Percentiles rank a stretch among this genome's conserved stretches.
phyloP scores from a whole-genome alignment of 2,113 vertebrate species.

The Pelodiscus sinensis region DNA sequence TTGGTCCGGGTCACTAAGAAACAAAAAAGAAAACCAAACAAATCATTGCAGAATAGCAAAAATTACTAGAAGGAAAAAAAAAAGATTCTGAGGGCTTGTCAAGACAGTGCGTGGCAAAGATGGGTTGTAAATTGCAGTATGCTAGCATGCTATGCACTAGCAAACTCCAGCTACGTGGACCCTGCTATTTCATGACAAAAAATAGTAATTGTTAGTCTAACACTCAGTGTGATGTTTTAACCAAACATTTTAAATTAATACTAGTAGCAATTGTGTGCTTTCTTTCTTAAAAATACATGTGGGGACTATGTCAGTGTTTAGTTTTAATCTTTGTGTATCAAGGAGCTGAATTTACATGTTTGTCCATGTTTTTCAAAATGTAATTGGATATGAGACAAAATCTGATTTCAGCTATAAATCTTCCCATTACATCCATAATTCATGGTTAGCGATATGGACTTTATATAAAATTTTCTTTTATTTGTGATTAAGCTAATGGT shows the following conservation, averaged over 20 bases:
- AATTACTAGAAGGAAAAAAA: not conserved
- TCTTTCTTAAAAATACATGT: not conserved
- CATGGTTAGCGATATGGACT: not conserved
- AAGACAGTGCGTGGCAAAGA: not conserved
- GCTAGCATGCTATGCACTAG: not conserved
- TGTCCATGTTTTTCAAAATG: not conserved
- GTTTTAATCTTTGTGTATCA: not conserved
- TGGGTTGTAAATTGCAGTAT: no score
- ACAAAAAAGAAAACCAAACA: not conserved
- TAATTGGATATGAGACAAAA: not conserved
- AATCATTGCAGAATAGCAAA: not conserved
- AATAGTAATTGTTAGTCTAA: not conserved
- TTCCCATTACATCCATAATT: not conserved
- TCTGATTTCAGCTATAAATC: not conserved
- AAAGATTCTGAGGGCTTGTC: not conserved
- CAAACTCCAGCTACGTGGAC: not conserved
- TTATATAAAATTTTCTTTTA: not conserved
- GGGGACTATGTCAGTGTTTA: not conserved
- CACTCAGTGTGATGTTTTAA: not conserved
- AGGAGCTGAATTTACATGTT: not conserved
- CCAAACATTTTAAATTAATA: not conserved
- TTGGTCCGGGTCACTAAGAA: conserved; percentile 84
- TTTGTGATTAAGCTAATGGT: not conserved
- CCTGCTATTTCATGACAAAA: not conserved
- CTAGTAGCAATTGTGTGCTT: not conserved